phyloP scores from a whole-genome alignment of 2,113 vertebrate species.

The Ceyx cyanopectus region DNA sequence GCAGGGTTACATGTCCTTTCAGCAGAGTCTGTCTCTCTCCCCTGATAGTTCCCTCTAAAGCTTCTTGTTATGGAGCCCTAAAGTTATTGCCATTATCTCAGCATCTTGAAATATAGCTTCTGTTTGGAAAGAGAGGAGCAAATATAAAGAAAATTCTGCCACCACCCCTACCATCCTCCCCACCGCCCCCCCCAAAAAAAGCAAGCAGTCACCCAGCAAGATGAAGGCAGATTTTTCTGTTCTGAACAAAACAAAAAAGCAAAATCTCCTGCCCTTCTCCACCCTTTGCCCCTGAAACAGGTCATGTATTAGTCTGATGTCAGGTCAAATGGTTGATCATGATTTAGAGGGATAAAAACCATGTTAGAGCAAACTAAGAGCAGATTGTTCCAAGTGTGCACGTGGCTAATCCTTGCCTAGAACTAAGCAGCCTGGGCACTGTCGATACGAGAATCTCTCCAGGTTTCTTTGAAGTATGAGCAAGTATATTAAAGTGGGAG shows the following conservation, averaged over 20 bases:
- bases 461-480: conserved; percentile 62
- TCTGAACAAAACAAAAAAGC: background rate
- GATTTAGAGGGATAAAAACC: conserved; percentile 69
- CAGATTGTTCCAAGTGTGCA: conserved; percentile 67
- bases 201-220: background rate
- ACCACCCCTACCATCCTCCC: too few relatives aligned
- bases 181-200: background rate
- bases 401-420: conserved; percentile 67
- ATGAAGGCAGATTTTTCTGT: background rate
- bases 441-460: background rate
- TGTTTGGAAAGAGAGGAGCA: background rate
- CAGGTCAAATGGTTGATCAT: conserved; percentile 39
- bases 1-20: background rate
- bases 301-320: conserved; percentile 42
- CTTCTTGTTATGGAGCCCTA: background rate
- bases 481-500: conserved; percentile 63
- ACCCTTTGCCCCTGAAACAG: background rate
- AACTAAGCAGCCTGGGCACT: conserved; percentile 35
- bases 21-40: background rate
- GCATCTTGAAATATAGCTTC: background rate
- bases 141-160: background rate
- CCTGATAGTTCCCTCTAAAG: background rate
- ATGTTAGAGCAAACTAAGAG: conserved; percentile 69
- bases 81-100: conserved; percentile 19
- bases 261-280: conserved; percentile 6